Evolutionary conservation across 2,113 vertebrate species (phyloP).

Genomic region (Hemicordylus capensis): DNA sequence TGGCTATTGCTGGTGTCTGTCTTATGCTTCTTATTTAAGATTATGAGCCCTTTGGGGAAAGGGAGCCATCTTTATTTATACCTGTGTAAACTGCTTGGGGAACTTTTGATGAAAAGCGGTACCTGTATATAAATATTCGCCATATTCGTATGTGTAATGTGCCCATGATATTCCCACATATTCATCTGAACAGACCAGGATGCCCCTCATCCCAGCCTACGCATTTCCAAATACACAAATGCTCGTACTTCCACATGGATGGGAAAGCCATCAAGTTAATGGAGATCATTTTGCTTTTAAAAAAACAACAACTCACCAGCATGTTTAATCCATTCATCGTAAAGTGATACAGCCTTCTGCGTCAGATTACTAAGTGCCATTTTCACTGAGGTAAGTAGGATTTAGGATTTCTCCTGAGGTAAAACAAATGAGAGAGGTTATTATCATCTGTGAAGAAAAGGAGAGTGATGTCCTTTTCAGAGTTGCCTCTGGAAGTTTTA

Average conservation of each 20-base stretch:
- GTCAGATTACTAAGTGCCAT: constrained; percentile 89
- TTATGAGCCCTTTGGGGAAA: no score
- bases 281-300: constrained; percentile 18
- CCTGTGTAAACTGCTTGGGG: no score
- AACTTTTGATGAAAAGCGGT: no score
- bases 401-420: constrained; percentile 57
- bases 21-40: no score
- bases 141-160: no score
- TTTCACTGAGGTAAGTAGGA: constrained; percentile 55
- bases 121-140: no score
- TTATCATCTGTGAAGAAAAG: constrained; percentile 60
- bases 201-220: background rate
- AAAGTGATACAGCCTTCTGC: constrained; percentile 83
- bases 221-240: constrained; percentile 8
- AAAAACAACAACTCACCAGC: constrained; percentile 95
- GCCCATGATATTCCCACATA: background rate
- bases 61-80: no score
- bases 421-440: background rate
- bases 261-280: constrained; percentile 5
- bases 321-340: constrained; percentile 89
- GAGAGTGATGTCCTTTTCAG: constrained; percentile 29
- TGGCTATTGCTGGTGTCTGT: no score
- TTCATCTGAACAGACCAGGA: background rate
- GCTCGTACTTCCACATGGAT: background rate
- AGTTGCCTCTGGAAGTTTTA: constrained; percentile 58